Base-by-base conservation (phyloP, 2,888 invertebrate genomes). In the Leptogaster cylindrica region DNA sequence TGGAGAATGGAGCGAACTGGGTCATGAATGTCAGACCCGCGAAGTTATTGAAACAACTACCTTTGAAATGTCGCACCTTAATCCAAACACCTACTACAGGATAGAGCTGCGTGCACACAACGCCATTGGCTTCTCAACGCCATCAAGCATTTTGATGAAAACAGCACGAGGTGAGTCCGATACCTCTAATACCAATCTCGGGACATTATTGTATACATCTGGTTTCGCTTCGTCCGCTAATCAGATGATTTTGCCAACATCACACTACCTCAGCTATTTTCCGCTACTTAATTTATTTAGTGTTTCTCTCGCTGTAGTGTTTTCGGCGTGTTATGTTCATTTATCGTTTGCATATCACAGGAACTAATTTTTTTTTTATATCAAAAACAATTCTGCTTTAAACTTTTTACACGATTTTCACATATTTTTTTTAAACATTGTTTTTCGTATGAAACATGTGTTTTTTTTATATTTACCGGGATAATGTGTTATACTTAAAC, bases 81-180 rank as follows among this genome's bases (percentile, higher is more conserved):
- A 83, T 64, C 88, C 94, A 0, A 91, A 93, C 77, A 91, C 92
- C 3, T 88, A 87, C 72, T 96, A 97, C 83, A 88, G 87, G 76
- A 88, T 94, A 76, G 91, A 93, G 77, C 83, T 96, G 67, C 84
- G 88, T 73, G 96, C 95, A 46, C 91, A 90, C 79, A 97, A 97
- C 80, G 82, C 86, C 20, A 90, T 95, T 71, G 96, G 95, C 67
- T 88, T 84, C 81, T 93, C 95, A 75, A 83, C 86, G 68, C 89
- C 93, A 1, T 89, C 90, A 41, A 86, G 88, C 77, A 86, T 92
- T 73, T 86, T 89, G 78, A 86, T 95, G 79, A 92, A 89, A 83
- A 95, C 95, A 72, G 89, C 92, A 76, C 86, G 89, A 86, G 93
- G 94, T 93, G 89, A 91, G 91, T 87, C 84, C 76, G 78, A 79